These are phyloP conservation scores for Enteromius thamalakanensis DNA, from an alignment of 2,797 vertebrate species.

Conservation along the genomic window DNA sequence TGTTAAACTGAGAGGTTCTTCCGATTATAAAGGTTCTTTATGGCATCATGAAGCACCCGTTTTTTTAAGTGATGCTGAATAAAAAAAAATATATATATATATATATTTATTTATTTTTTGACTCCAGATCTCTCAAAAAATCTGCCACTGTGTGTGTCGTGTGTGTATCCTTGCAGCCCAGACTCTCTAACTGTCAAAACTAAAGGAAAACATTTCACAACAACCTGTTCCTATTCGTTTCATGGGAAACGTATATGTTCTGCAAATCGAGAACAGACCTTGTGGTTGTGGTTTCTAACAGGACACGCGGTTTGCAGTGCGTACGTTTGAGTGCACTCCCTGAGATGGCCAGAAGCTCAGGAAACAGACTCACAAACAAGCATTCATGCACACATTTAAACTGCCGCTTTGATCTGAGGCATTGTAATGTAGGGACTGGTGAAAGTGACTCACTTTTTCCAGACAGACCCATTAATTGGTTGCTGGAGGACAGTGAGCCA, in stretches of 20 bases:
- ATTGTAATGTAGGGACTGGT: conserved; percentile 59
- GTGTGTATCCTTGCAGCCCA: not conserved
- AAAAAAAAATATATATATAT: no score
- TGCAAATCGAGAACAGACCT: conserved; percentile 16
- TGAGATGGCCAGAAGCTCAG: conserved; percentile 66
- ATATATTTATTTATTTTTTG: no score
- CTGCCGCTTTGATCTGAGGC: conserved; percentile 61
- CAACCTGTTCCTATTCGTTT: conserved; percentile 2
- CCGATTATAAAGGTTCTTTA: no score
- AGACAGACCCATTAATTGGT: conserved; percentile 72
- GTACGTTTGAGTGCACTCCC: conserved; percentile 8
- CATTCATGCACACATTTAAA: conserved; percentile 1
- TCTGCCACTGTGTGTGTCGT: no score
- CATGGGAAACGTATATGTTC: conserved; percentile 3
- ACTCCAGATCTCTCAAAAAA: no score
- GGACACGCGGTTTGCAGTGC: not conserved
- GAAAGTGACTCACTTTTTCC: conserved; percentile 73
- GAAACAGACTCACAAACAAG: conserved; percentile 59
- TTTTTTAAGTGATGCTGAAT: no score
- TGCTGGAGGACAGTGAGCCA: conserved; percentile 70
- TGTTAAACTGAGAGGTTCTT: no score
- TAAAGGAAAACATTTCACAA: not conserved
- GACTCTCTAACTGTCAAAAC: not conserved
- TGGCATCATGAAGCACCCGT: no score
- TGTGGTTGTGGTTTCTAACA: not conserved